Percentiles rank a stretch among this genome's conserved stretches.
Conservation (phyloP, 1,140 invertebrate genomes). For the Diuraphis noxia region DNA sequence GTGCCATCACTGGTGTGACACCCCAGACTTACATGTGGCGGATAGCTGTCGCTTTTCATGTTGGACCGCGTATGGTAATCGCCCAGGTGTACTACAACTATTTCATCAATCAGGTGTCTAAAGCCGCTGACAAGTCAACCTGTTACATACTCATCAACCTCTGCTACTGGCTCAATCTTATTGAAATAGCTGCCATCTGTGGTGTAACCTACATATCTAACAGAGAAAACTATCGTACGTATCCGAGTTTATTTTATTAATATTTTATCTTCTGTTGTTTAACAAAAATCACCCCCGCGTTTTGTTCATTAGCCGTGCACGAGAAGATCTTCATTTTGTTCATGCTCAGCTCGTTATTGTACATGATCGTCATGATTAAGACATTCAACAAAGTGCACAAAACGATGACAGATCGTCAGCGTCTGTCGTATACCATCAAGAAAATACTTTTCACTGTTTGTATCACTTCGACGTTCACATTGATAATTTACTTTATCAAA, state of each 20-base stretch:
- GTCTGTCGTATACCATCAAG: constrained; percentile 69
- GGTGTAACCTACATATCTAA: constrained; percentile 92
- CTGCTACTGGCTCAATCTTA: constrained; percentile 82
- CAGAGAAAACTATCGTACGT: constrained; percentile 92
- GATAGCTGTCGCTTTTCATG: constrained; percentile 85
- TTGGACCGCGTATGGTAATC: constrained; percentile 83
- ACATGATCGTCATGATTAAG: constrained; percentile 76
- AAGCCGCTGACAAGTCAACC: neutral
- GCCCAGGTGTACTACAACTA: constrained; percentile 82
- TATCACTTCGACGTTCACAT: constrained; percentile 75
- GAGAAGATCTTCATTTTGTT: constrained; percentile 92
- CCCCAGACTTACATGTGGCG: constrained; percentile 91
- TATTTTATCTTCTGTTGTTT: neutral
- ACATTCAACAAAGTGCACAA: constrained; percentile 60
- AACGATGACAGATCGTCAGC: constrained; percentile 60
- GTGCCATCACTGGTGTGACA: constrained; percentile 86
- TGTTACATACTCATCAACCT: constrained; percentile 66
- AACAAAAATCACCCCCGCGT: neutral
- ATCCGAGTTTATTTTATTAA: constrained; percentile 29
- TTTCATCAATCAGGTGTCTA: constrained; percentile 65
- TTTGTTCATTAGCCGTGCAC: constrained; percentile 74
- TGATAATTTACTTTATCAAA: constrained; percentile 83
- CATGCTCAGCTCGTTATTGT: constrained; percentile 82
- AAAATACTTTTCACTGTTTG: constrained; percentile 75
- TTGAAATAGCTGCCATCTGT: constrained; percentile 80